Evolutionary conservation across 2,888 invertebrate genomes (phyloP).

Genomic region (Pollenia amentaria): DNA sequence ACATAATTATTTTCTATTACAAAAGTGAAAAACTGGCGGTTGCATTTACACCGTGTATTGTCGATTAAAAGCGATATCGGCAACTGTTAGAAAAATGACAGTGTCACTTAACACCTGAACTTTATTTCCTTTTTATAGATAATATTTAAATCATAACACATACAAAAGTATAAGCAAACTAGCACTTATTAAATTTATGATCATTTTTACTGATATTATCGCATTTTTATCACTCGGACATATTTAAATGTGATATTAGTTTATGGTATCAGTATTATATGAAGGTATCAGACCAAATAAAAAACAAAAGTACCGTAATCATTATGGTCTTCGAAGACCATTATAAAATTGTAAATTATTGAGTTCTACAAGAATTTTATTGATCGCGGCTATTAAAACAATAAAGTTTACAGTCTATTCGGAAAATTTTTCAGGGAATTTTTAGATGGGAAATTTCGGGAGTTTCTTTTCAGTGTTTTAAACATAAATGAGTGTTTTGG

Average conservation of each 20-base stretch:
- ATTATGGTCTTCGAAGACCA: not conserved
- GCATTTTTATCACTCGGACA: constrained; percentile 47
- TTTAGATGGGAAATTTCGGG: too few species aligned
- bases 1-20: constrained; percentile 39
- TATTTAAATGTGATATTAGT: constrained; percentile 24
- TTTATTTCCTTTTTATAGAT: constrained; percentile 16
- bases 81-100: constrained; percentile 23
- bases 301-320: not conserved
- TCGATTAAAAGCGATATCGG: constrained; percentile 31
- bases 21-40: not conserved
- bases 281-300: not conserved
- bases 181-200: constrained; percentile 45
- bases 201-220: constrained; percentile 57
- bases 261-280: constrained; percentile 17
- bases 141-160: not conserved
- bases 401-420: too few species aligned
- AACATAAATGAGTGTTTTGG: too few species aligned
- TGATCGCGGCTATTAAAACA: not conserved
- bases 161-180: not conserved
- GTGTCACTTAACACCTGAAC: constrained; percentile 34
- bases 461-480: too few species aligned
- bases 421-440: too few species aligned
- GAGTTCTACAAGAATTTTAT: not conserved
- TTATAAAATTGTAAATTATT: constrained; percentile 9
- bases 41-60: not conserved